Base-by-base conservation (phyloP, 2,797 vertebrate genomes). In the Micrastur ruficollis region DNA sequence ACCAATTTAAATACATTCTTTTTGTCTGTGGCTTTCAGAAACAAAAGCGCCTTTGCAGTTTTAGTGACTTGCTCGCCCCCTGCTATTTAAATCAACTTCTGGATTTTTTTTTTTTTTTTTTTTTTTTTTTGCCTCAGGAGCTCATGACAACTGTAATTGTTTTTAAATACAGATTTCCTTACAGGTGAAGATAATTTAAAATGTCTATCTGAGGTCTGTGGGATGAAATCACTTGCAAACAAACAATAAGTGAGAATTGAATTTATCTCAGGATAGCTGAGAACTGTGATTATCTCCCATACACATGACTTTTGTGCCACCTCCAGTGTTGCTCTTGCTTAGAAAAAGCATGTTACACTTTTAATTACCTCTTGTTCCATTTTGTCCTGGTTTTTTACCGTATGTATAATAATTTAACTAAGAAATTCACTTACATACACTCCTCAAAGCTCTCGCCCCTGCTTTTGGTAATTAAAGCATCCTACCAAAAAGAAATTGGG, bases 241-340 rank as follows among this genome's bases (percentile, higher is more conserved):
- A 92, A 92, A 49, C 66, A 75, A 19, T 20, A 95, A 85, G 84
- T 75, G 90, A 91, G 87, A 89, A 96, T 61, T 84, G 68, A 47
- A 56, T 86, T 85, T 46, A 8, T 47, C 88, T 78, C 70, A 55
- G 79, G 66, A 27, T 55, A 40, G 11, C n/a, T 2, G 13, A 85
- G 68, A 58, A 17, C 46, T 46, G 79, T 50, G 46, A 84, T 83
- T 80, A 56, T 32, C 59, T 83, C 67, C 44, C 27, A 5, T 61
- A 36, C 16, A 1, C 12, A 12, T 3, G 58, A 42, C 32, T 87
- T 76, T 13, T 22, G 12, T 55, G 50, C 63, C 8, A 5, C 12
- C 70, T 71, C 18, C 36, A 40, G 10, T 14, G 36, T 14, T 66
- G 32, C 4, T 90, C 36, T 56, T 46, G 5, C 9, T 55, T 50